Base-by-base conservation (phyloP, 2,888 invertebrate species). In the Brachylomia viminalis region DNA sequence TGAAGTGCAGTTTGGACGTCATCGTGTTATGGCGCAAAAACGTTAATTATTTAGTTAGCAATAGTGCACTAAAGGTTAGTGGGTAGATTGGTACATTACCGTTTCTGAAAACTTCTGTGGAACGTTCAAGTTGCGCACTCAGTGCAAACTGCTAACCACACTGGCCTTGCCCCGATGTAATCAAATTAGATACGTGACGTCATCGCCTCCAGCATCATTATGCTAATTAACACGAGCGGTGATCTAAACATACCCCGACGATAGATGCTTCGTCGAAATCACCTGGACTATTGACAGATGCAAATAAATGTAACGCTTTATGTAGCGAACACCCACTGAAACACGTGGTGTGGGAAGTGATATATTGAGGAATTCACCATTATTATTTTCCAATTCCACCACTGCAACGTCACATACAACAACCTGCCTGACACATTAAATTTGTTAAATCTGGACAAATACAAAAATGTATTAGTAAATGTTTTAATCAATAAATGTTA, bases 121-220 rank as follows among this genome's bases (percentile, higher is more conserved):
- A 47, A 77, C 72, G 62, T 62, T 72, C 49, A 59, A 73, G 84
- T 82, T 87, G 83, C 86, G 81, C 79, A 84, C 73, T 88, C 78
- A 58, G 86, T 90, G 92, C 90, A 93, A 92, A 93, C 91, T 91
- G 93, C 91, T 94, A 93, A 95, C 90, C 90, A 91, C 88, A 77
- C 76, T 87, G 93, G 89, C 95, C 96, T 95, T 94, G 95, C 90
- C 87, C 91, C 87, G 88, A 86, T 92, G 91, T 95, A 95, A 96
- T 96, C 92, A 94, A 95, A 95, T 96, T 95, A 95, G 94, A 94
- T 90, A 88, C 89, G 90, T 95, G 93, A 94, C 95, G 94, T 95
- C 93, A 95, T 88, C 86, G 80, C 84, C 90, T 92, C 89, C 90
- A 91, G 87, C 92, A 92, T 90, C 84, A 90, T 88, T 92, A 91